phyloP scores from a whole-genome alignment of 2,113 vertebrate genomes.

The Pseudorectes ferrugineus region DNA sequence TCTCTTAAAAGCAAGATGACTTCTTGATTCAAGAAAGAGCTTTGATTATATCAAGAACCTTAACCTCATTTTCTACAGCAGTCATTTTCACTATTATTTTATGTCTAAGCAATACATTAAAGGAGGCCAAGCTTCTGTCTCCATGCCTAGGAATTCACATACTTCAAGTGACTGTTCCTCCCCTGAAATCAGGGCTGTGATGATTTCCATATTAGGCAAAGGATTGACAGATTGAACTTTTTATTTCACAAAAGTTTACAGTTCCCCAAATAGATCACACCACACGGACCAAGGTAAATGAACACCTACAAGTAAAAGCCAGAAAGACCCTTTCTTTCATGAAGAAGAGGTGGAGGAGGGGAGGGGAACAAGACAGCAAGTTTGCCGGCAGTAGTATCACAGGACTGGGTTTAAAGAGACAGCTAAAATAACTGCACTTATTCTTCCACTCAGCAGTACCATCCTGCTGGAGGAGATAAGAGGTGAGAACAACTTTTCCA shows the following conservation, averaged over 20 bases:
- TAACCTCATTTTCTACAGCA: not conserved
- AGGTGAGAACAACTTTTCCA: conserved; percentile 26
- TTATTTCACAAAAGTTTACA: not conserved
- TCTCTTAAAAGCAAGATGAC: not conserved
- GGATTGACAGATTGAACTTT: not conserved
- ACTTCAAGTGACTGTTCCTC: not conserved
- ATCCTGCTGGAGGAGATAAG: not conserved
- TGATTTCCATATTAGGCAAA: not conserved
- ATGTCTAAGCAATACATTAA: not conserved
- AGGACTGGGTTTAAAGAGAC: not conserved
- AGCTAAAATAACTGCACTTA: not conserved
- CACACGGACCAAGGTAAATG: not conserved
- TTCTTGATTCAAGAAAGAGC: not conserved
- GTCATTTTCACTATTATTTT: not conserved
- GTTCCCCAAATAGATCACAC: not conserved
- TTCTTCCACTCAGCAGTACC: not conserved
- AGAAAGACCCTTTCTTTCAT: not conserved
- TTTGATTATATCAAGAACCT: not conserved
- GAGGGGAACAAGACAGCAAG: not conserved
- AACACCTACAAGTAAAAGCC: not conserved
- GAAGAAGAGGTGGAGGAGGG: not conserved
- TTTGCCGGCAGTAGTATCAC: not conserved
- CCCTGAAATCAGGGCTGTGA: not conserved
- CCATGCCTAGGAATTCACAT: not conserved
- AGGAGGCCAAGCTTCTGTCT: not conserved